phyloP scores from a whole-genome alignment of 2,888 invertebrate genomes.

The Incurvaria masculella region DNA sequence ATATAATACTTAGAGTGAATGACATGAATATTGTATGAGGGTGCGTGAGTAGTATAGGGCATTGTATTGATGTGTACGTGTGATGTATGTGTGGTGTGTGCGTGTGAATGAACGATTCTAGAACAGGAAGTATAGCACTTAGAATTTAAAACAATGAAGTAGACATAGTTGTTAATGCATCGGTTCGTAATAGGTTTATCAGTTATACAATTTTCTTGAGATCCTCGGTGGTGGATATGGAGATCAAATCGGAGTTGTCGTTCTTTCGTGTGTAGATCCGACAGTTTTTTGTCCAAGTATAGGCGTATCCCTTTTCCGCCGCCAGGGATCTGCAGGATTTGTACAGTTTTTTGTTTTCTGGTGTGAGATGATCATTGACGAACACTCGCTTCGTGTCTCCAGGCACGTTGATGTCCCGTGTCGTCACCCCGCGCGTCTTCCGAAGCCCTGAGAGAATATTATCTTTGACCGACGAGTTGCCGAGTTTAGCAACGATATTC shows the following conservation, averaged over 20 bases:
- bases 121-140: too few species aligned
- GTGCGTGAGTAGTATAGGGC: too few species aligned
- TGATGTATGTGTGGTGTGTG: too few species aligned
- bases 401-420: neutral
- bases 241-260: neutral
- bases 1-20: too few species aligned
- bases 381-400: neutral
- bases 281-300: neutral
- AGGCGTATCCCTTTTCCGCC: neutral
- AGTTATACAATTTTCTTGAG: neutral
- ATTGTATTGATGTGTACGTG: too few species aligned
- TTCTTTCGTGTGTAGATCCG: neutral
- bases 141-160: neutral
- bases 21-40: too few species aligned
- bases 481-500: neutral
- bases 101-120: too few species aligned
- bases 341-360: neutral
- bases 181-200: too few species aligned
- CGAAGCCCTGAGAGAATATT: neutral
- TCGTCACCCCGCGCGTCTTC: neutral
- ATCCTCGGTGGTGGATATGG: neutral
- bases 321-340: neutral
- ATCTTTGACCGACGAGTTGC: neutral
- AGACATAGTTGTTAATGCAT: too few species aligned
- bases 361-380: neutral